Percentiles rank a stretch among this genome's conserved stretches.
These are phyloP conservation scores for Oreamnos americanus DNA, from an alignment of 2,113 vertebrate species.

Conservation along the genomic window DNA sequence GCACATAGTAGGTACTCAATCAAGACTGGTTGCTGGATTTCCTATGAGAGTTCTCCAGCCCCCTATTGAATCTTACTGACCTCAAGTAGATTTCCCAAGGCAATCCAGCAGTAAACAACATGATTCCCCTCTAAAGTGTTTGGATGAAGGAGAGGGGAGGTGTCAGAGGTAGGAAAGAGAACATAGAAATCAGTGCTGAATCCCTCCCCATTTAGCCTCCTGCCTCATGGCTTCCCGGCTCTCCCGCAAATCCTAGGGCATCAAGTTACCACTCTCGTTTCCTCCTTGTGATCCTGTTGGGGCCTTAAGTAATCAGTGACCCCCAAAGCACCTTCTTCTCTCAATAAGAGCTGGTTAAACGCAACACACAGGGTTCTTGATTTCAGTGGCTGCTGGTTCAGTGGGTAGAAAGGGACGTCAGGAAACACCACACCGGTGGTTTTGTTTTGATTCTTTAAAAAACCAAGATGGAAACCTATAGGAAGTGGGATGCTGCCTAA, in stretches of 20 bases:
- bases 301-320: neutral
- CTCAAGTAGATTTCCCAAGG: neutral
- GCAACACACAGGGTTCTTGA: neutral
- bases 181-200: fast-evolving
- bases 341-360: neutral
- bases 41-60: neutral
- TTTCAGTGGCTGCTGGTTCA: neutral
- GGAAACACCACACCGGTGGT: neutral
- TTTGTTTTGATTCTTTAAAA: neutral
- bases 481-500: neutral
- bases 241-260: neutral
- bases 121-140: fast-evolving
- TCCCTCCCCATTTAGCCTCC: neutral
- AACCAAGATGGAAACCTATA: too few species aligned
- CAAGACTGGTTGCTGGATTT: neutral
- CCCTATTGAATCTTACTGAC: fast-evolving
- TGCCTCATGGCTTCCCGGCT: neutral
- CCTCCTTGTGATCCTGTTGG: neutral
- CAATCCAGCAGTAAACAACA: fast-evolving
- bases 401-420: neutral
- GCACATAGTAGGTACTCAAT: neutral
- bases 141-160: too few species aligned
- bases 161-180: neutral
- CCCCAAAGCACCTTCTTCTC: neutral
- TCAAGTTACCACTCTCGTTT: too few species aligned